Percentiles rank a stretch among this genome's conserved stretches.
These are phyloP conservation scores for Sapajus apella DNA, from an alignment of 2,113 vertebrate genomes.

Conservation along the genomic window DNA sequence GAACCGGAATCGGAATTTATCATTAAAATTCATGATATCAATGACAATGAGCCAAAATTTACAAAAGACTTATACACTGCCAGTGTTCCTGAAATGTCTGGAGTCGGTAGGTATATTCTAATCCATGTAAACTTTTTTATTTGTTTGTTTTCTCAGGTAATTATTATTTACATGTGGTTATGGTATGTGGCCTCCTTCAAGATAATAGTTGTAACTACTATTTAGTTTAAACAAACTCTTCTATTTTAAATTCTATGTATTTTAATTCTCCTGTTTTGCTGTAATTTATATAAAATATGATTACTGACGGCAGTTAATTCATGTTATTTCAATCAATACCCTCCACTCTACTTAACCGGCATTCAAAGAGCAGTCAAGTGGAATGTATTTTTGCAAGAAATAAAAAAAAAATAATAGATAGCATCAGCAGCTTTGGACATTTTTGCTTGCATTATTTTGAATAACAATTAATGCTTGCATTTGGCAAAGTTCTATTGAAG, in stretches of 20 bases:
- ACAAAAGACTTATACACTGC: slow-evolving; percentile 92
- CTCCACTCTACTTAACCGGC: not conserved
- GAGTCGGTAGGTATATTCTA: slow-evolving; percentile 91
- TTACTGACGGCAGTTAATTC: not conserved
- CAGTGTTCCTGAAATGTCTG: slow-evolving; percentile 96
- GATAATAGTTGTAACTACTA: not conserved
- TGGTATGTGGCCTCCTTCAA: not conserved
- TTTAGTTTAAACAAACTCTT: not conserved
- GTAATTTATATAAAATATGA: not conserved
- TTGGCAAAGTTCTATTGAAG: not conserved
- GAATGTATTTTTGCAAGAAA: not conserved
- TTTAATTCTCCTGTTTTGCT: not conserved
- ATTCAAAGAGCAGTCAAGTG: not conserved
- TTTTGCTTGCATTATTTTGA: not conserved
- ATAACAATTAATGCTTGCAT: not conserved
- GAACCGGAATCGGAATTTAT: slow-evolving; percentile 98
- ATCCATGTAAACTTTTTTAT: slow-evolving; percentile 38
- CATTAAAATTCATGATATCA: slow-evolving; percentile 99
- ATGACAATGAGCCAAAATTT: slow-evolving; percentile 98
- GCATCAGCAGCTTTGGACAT: not conserved
- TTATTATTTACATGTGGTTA: not conserved
- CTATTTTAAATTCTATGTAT: not conserved
- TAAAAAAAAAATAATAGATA: not conserved
- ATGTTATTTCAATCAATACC: not conserved
- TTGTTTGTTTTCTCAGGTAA: slow-evolving; percentile 59